Evolutionary conservation across 2,113 vertebrate genomes (phyloP).

Genomic region (Chiloscyllium plagiosum): DNA sequence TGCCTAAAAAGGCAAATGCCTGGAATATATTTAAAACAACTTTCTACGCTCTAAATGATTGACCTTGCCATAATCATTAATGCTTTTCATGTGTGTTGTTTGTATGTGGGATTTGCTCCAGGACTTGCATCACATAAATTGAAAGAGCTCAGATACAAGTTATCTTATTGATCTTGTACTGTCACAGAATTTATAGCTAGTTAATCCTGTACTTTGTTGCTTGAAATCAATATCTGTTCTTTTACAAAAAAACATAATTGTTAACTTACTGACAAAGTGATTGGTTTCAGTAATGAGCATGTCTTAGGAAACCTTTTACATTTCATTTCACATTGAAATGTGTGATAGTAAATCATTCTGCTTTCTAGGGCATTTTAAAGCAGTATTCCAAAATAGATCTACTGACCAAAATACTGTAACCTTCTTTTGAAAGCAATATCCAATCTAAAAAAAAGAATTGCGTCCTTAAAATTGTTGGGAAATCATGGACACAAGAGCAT

Average conservation of each 20-base stretch:
- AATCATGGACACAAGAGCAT: not conserved
- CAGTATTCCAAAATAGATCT: not conserved
- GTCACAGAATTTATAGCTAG: not conserved
- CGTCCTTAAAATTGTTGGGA: not conserved
- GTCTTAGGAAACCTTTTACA: not conserved
- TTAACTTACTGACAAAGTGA: constrained; percentile 11
- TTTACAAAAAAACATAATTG: not conserved
- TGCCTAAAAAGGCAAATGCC: not conserved
- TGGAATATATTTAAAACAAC: not conserved
- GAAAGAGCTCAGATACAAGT: not conserved
- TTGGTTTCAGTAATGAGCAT: not conserved
- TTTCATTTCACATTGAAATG: not conserved
- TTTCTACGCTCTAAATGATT: not conserved
- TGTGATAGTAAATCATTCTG: not conserved
- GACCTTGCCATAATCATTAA: not conserved
- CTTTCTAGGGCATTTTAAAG: not conserved
- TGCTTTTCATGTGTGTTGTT: not conserved
- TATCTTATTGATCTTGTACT: not conserved
- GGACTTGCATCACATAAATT: not conserved
- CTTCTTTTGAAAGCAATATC: not conserved
- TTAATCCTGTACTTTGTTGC: not conserved
- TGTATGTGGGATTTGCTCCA: not conserved
- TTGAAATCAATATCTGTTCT: not conserved
- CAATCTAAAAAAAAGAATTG: not conserved
- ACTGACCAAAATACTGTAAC: not conserved